Evolutionary conservation across 2,113 vertebrate genomes (phyloP).

Genomic region (Trematocara unimaculatum): DNA sequence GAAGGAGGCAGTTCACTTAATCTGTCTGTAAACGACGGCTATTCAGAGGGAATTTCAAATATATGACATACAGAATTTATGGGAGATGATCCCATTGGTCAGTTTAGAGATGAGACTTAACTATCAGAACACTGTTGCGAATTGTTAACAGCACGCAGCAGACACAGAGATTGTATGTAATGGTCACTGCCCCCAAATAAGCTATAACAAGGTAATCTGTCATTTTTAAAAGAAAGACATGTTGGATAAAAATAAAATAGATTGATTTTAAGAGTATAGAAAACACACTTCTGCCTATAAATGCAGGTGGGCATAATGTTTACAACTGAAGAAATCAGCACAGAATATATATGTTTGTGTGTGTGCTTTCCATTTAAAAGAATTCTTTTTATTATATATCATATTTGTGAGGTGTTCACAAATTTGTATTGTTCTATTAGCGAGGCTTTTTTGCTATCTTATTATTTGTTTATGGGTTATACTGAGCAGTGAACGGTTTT

Average conservation of each 20-base stretch:
- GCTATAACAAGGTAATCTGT: neutral
- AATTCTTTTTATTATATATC: neutral
- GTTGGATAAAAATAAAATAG: neutral
- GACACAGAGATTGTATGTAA: neutral
- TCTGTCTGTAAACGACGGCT: neutral
- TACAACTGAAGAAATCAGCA: neutral
- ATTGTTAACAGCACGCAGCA: neutral
- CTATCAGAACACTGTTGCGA: neutral
- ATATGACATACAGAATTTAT: neutral
- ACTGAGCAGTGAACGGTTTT: neutral
- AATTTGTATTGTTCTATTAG: neutral
- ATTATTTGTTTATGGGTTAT: conserved; percentile 10
- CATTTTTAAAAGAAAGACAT: neutral
- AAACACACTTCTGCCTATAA: neutral
- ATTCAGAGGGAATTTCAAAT: conserved; percentile 7
- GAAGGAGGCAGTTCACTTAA: conserved; percentile 14
- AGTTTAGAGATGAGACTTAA: neutral
- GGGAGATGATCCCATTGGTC: neutral
- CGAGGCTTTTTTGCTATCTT: conserved; percentile 1
- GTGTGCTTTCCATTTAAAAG: neutral
- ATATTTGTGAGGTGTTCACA: neutral
- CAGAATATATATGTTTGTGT: neutral
- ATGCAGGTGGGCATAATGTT: neutral
- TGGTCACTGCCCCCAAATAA: neutral
- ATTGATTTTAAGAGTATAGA: neutral